A percentile compares a stretch with the other conserved stretches of the same genome.
These are phyloP conservation scores for Urocynchramus pylzowi DNA, from an alignment of 2,113 vertebrate species.

Conservation along the genomic window DNA sequence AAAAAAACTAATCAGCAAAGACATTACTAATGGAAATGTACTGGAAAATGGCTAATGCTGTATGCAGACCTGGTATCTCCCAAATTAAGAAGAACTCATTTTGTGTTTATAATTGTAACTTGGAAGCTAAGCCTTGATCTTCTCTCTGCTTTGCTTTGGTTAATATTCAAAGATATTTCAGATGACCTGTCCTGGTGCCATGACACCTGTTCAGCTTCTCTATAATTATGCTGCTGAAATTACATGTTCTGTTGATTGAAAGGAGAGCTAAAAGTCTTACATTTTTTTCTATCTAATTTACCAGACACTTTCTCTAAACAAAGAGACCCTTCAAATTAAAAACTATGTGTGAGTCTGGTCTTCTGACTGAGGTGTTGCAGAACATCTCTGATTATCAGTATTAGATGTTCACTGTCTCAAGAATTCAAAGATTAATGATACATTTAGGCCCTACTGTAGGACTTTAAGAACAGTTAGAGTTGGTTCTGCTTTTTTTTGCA, in stretches of 20 bases:
- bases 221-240: slow-evolving; percentile 38
- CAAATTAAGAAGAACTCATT: slow-evolving; percentile 73
- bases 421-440: not conserved
- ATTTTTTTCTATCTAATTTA: not conserved
- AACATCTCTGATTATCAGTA: not conserved
- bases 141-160: slow-evolving; percentile 33
- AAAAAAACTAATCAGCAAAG: slow-evolving; percentile 83
- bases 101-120: slow-evolving; percentile 72
- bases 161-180: slow-evolving; percentile 43
- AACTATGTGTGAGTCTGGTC: not conserved
- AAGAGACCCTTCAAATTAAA: not conserved
- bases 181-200: not conserved
- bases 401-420: not conserved
- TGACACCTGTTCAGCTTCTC: not conserved
- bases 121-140: slow-evolving; percentile 57
- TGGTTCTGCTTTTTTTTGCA: not conserved
- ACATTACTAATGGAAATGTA: slow-evolving; percentile 84
- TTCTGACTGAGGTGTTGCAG: not conserved
- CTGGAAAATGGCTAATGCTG: slow-evolving; percentile 81
- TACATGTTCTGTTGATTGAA: not conserved
- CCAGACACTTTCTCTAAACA: not conserved
- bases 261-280: not conserved
- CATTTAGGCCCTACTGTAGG: not conserved
- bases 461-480: not conserved
- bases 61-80: slow-evolving; percentile 76